A percentile compares a stretch with the other conserved stretches of the same genome.
phyloP scores from a whole-genome alignment of 2,888 invertebrate genomes.

The Palloptera scutellata region DNA sequence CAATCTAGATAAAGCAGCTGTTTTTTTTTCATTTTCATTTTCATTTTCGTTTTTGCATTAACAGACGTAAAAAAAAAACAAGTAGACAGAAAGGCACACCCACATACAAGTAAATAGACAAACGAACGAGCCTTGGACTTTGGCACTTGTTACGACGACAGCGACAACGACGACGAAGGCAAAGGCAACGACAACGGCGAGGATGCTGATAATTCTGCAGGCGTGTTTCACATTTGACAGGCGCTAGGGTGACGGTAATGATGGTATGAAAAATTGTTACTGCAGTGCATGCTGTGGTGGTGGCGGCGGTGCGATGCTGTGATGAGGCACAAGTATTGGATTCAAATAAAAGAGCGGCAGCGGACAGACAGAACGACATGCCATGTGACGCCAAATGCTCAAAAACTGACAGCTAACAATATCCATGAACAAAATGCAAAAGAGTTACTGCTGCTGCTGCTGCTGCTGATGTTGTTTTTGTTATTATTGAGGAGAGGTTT shows the following conservation, averaged over 20 bases:
- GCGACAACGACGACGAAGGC: neutral
- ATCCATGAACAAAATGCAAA: slow-evolving; percentile 9
- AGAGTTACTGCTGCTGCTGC: neutral
- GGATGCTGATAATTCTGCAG: slow-evolving; percentile 22
- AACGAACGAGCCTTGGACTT: slow-evolving; percentile 12
- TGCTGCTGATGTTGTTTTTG: neutral
- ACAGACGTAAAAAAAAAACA: neutral
- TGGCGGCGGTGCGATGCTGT: too few relatives aligned
- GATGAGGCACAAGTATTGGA: too few relatives aligned
- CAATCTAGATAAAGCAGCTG: too few relatives aligned
- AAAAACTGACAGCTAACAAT: slow-evolving; percentile 6
- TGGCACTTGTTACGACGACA: slow-evolving; percentile 7
- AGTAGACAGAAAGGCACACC: neutral
- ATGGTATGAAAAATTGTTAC: too few relatives aligned
- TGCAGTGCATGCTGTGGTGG: too few relatives aligned
- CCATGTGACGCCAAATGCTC: neutral
- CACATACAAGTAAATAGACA: neutral
- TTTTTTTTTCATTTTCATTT: slow-evolving; percentile 7
- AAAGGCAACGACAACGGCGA: neutral
- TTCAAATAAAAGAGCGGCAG: too few relatives aligned
- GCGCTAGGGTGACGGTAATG: neutral
- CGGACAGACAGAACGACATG: too few relatives aligned
- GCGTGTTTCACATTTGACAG: slow-evolving; percentile 24
- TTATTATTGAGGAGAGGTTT: slow-evolving; percentile 7
- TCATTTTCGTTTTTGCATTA: slow-evolving; percentile 5